phyloP scores from a whole-genome alignment of 2,888 invertebrate species.

The Caenorhabditis sp. region DNA sequence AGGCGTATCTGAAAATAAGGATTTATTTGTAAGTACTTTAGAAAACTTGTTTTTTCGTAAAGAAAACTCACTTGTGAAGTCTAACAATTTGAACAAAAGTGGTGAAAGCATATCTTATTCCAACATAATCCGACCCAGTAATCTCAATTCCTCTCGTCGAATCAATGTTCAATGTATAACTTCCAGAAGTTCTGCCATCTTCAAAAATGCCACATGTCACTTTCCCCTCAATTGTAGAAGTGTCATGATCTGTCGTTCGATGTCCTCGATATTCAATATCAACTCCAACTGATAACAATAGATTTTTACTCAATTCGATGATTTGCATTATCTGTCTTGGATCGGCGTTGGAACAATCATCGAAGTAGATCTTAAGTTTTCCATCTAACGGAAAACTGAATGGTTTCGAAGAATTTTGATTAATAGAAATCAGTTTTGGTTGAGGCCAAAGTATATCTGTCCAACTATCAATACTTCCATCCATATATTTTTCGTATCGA shows the following conservation, averaged over 20 bases:
- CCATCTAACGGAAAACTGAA: constrained; percentile 52
- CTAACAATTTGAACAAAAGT: constrained; percentile 62
- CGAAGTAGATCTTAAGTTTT: constrained; percentile 61
- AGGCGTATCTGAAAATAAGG: background rate
- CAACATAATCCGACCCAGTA: constrained; percentile 75
- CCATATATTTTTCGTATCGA: constrained; percentile 41
- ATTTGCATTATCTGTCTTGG: constrained; percentile 63
- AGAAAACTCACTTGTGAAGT: constrained; percentile 46
- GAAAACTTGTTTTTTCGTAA: too few relatives aligned
- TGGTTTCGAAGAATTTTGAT: constrained; percentile 14
- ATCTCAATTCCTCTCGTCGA: constrained; percentile 73
- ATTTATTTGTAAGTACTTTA: background rate
- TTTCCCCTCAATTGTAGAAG: constrained; percentile 51
- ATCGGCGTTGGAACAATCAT: constrained; percentile 53
- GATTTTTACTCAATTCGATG: constrained; percentile 52
- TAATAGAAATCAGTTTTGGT: constrained; percentile 74
- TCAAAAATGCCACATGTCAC: constrained; percentile 58
- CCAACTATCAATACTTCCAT: constrained; percentile 71
- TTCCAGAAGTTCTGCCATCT: constrained; percentile 55
- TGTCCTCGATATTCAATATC: constrained; percentile 63
- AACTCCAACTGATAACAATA: constrained; percentile 43
- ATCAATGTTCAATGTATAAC: constrained; percentile 59
- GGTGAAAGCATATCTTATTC: constrained; percentile 75
- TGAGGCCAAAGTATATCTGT: constrained; percentile 77
- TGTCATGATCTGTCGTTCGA: constrained; percentile 53